phyloP scores from a whole-genome alignment of 2,888 invertebrate species.

The Lasius fuliginosus region DNA sequence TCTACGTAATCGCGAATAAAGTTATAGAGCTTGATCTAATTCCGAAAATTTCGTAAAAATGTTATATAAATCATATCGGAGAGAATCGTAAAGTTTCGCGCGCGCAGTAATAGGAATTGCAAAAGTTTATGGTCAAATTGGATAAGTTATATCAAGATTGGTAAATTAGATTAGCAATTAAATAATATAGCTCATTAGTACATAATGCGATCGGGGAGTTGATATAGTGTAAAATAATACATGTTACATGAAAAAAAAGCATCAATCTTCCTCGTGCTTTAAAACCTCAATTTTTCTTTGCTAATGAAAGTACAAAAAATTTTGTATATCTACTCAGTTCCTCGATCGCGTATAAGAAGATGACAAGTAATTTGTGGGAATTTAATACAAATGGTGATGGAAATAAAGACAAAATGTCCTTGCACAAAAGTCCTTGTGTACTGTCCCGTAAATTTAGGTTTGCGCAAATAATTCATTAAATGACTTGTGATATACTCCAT shows the following conservation, averaged over 20 bases:
- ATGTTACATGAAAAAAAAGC: not conserved
- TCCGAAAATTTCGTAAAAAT: not conserved
- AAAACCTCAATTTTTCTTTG: not conserved
- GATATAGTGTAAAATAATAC: not conserved
- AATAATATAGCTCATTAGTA: not conserved
- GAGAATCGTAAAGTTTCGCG: not conserved
- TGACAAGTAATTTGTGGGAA: constrained; percentile 12
- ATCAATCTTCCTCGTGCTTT: not conserved
- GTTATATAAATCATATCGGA: not conserved
- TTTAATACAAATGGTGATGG: constrained; percentile 13
- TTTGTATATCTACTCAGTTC: not conserved
- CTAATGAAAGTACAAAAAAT: constrained; percentile 8
- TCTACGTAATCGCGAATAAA: not conserved
- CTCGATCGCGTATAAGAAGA: not conserved
- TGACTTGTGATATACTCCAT: constrained; percentile 56
- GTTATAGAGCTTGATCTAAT: not conserved
- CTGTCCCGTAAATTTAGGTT: constrained; percentile 24
- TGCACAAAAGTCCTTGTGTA: not conserved
- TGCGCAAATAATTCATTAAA: constrained; percentile 70
- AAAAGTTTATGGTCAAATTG: not conserved
- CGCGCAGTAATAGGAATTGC: not conserved
- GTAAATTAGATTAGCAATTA: not conserved
- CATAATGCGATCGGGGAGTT: not conserved
- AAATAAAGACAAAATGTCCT: constrained; percentile 26
- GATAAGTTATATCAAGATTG: not conserved